Evolutionary conservation across 2,797 vertebrate species (phyloP).

Genomic region (Pseudochromis fuscus): DNA sequence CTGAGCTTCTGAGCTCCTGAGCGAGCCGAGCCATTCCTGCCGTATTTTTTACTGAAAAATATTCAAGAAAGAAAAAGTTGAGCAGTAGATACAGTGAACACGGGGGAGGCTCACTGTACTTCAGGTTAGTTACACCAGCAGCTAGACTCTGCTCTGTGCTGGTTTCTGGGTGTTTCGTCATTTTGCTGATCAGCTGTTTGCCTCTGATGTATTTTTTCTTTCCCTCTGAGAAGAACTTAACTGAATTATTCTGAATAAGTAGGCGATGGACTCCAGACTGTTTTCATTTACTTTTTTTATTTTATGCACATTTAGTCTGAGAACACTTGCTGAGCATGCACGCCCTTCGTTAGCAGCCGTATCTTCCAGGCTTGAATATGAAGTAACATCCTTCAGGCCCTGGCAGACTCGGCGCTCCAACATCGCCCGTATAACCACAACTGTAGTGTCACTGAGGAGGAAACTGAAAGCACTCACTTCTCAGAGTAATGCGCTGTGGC

Average conservation of each 20-base stretch:
- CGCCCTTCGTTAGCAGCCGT: not conserved
- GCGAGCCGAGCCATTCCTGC: constrained; percentile 5
- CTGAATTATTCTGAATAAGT: constrained; percentile 36
- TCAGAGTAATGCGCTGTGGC: not conserved
- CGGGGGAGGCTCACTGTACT: constrained; percentile 34
- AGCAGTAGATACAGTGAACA: constrained; percentile 31
- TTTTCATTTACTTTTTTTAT: constrained; percentile 26
- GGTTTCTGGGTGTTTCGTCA: constrained; percentile 78
- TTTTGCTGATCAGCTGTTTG: constrained; percentile 75
- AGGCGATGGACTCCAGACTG: constrained; percentile 8
- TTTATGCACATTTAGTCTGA: constrained; percentile 17
- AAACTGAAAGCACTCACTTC: not conserved
- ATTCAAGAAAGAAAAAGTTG: constrained; percentile 9
- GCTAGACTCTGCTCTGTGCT: constrained; percentile 33
- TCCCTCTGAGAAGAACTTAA: constrained; percentile 32
- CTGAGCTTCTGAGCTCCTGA: not conserved
- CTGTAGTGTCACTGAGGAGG: constrained; percentile 10
- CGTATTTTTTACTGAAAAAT: constrained; percentile 9
- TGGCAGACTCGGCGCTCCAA: constrained; percentile 13
- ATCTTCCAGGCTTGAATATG: constrained; percentile 15
- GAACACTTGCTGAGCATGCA: constrained; percentile 6
- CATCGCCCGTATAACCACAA: constrained; percentile 1
- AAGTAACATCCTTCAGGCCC: constrained; percentile 8
- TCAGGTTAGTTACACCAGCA: constrained; percentile 44
- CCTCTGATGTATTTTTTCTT: constrained; percentile 29